phyloP scores from a whole-genome alignment of 2,113 vertebrate species.

The Macrotus californicus region DNA sequence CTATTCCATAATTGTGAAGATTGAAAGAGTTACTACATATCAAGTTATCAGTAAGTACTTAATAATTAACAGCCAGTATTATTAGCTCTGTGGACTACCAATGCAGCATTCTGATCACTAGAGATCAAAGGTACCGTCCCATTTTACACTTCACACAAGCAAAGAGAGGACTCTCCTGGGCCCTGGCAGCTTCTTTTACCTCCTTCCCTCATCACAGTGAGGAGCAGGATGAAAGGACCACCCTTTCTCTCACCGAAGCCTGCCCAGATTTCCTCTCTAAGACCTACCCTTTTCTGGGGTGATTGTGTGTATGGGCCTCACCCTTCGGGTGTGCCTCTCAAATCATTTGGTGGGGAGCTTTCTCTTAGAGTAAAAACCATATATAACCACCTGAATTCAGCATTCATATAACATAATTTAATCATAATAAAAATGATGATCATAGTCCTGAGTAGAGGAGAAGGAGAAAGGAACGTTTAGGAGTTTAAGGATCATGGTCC shows the following conservation, averaged over 20 bases:
- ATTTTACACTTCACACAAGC: neutral
- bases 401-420: neutral
- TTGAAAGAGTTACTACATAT: neutral
- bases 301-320: neutral
- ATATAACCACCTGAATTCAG: neutral
- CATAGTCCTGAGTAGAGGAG: neutral
- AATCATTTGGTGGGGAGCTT: neutral
- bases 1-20: neutral
- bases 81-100: neutral
- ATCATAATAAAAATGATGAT: neutral
- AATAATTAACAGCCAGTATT: neutral
- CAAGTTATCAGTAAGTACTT: neutral
- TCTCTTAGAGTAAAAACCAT: neutral
- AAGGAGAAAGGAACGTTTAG: neutral
- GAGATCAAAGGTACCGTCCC: neutral
- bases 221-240: neutral
- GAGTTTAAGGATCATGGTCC: neutral
- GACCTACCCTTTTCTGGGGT: neutral
- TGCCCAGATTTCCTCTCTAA: neutral
- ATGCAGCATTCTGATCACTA: neutral
- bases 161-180: neutral
- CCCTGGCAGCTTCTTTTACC: neutral
- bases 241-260: neutral
- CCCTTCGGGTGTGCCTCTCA: neutral
- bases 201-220: neutral